phyloP scores from a whole-genome alignment of 1,140 invertebrate genomes.

The Drosophila lini region DNA sequence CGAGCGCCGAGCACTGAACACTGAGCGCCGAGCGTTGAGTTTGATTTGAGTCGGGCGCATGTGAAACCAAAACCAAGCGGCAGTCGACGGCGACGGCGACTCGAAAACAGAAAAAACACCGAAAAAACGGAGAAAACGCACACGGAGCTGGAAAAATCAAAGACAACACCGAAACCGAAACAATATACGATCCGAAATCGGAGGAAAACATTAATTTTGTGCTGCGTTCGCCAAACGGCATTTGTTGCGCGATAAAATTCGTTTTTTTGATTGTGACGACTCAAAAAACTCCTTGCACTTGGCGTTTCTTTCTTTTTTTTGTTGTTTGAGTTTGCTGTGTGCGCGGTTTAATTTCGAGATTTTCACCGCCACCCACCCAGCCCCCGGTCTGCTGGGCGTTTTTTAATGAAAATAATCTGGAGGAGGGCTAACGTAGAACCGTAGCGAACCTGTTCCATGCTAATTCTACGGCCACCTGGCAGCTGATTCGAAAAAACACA shows the following conservation, averaged over 20 bases:
- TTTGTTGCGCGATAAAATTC: conserved; percentile 10
- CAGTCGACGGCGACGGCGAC: conserved; percentile 70
- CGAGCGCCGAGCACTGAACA: conserved; percentile 3
- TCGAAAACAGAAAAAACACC: conserved; percentile 22
- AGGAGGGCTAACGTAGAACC: conserved; percentile 20
- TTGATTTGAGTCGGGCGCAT: conserved; percentile 39
- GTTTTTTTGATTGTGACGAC: conserved; percentile 8
- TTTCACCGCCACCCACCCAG: not conserved
- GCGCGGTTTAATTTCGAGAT: conserved; percentile 35
- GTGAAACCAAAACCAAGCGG: conserved; percentile 65
- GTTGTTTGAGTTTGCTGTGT: conserved; percentile 31
- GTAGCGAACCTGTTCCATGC: conserved; percentile 67
- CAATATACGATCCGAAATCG: conserved; percentile 16
- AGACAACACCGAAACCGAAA: conserved; percentile 51
- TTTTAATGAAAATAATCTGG: conserved; percentile 13
- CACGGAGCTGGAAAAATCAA: conserved; percentile 63
- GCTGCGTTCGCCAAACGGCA: conserved; percentile 22
- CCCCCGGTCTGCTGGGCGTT: not conserved
- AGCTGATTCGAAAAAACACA: conserved; percentile 59
- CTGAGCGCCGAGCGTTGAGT: conserved; percentile 16
- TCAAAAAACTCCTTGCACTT: conserved; percentile 4
- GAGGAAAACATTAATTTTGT: conserved; percentile 18
- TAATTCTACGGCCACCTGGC: conserved; percentile 72
- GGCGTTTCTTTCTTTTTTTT: conserved; percentile 21
- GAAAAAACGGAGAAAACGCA: conserved; percentile 29